These are phyloP conservation scores for Holothuria glaberrima DNA, from an alignment of 35 echinoderm and acorn worm genomes.

Conservation along the genomic window DNA sequence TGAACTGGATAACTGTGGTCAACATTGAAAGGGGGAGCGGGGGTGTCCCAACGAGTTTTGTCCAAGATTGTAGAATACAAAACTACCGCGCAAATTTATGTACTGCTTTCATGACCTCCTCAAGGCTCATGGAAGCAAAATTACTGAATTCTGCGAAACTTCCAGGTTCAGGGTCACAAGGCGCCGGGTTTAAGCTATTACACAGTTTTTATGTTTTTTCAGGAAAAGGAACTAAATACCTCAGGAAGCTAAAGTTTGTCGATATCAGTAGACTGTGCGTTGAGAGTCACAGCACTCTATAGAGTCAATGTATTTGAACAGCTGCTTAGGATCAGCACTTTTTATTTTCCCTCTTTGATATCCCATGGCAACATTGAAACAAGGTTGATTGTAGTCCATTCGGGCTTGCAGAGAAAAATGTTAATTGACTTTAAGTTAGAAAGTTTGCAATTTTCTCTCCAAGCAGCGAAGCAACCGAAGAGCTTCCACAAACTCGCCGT, in stretches of 20 bases:
- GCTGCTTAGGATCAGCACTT: neutral
- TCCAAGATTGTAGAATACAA: no score
- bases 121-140: neutral
- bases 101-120: neutral
- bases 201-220: neutral
- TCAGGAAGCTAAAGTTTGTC: neutral
- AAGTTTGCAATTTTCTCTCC: conserved; percentile 27
- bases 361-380: no score
- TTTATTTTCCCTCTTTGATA: neutral
- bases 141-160: neutral
- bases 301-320: neutral
- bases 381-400: neutral
- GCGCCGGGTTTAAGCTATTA: neutral
- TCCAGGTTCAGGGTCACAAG: neutral
- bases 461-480: neutral
- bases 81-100: no score
- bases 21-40: no score
- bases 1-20: no score
- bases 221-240: neutral
- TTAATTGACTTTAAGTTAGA: conserved; percentile 36
- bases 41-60: no score
- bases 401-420: conserved; percentile 2
- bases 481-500: neutral
- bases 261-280: neutral
- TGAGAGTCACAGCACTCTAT: neutral